Base-by-base conservation (phyloP, 2,888 invertebrate species). In the Gryllus longicercus region DNA sequence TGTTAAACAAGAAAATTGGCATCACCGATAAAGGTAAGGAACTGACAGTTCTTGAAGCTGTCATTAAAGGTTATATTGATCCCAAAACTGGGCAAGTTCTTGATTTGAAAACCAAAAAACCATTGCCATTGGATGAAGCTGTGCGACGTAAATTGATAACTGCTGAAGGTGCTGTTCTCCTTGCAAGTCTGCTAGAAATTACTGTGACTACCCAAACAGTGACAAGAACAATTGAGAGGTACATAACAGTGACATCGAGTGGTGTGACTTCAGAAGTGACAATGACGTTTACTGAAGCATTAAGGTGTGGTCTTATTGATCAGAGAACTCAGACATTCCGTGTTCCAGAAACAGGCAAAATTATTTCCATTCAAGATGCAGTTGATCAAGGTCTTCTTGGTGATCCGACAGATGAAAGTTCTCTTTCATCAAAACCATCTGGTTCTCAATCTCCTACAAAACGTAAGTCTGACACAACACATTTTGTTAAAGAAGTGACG, bases 201-300 rank as follows among this genome's bases (percentile, higher is more conserved):
- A 95, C 95, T 14, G 91, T 97, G 74, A 96, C 96, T 2, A 93
- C 95, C 23, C 94, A 95, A 86, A 95, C 95, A 11, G 94, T 96
- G 51, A 95, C 95, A 10, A 94, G 94, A 86, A 93, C 95, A 78
- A 93, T 96, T 63, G 94, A 94, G 86, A 90, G 94, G 38, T 93
- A 95, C 85, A 94, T 95, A 2, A 94, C 94, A 0, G 92, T 95
- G 38, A 92, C 93, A 21, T 91, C 91, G 82, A 91, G 92, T 11
- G 92, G 92, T 78, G 87, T 88, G 80, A 86, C 85, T 16, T 79
- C 82, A n/a, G 81, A 82, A 51, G 82, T 83, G 11, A 84, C 83
- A 25, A 90, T 95, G 78, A 93, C 94, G 0, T 94, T 95, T 83
- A 91, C 93, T 2, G 95, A 95, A 86, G 96, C 95, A 2, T 89